These are phyloP conservation scores for Ophiodon elongatus DNA, from an alignment of 2,113 vertebrate genomes.

Conservation along the genomic window DNA sequence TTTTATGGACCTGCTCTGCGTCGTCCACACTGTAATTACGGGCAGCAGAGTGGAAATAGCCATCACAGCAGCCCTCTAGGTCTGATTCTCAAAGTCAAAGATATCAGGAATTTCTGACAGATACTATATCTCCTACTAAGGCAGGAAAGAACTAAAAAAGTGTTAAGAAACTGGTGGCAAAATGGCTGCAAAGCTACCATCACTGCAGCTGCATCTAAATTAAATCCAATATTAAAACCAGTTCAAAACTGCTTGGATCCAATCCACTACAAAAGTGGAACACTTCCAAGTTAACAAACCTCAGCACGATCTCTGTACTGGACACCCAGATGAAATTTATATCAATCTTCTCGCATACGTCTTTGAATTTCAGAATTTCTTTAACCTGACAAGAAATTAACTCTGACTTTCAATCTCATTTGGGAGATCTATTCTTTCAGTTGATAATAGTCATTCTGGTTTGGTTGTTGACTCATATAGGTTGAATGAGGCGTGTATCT, in stretches of 20 bases:
- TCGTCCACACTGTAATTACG: not conserved
- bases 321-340: not conserved
- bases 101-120: not conserved
- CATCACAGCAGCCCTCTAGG: not conserved
- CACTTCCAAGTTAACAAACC: not conserved
- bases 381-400: not conserved
- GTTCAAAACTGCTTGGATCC: not conserved
- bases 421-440: not conserved
- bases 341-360: not conserved
- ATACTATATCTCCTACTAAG: not conserved
- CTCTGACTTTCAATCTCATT: not conserved
- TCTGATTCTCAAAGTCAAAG: not conserved
- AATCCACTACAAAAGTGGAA: too few relatives aligned
- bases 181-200: not conserved
- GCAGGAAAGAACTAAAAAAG: not conserved
- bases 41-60: not conserved
- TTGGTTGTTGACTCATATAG: conserved; percentile 20
- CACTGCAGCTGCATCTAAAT: not conserved
- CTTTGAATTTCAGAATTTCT: not conserved
- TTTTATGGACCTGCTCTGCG: not conserved
- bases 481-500: conserved; percentile 23
- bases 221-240: not conserved
- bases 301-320: conserved; percentile 1
- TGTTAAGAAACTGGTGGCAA: not conserved
- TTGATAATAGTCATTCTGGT: conserved; percentile 12